Base-by-base conservation (phyloP, 1,140 invertebrate species). In the Drosophila malerkotliana region DNA sequence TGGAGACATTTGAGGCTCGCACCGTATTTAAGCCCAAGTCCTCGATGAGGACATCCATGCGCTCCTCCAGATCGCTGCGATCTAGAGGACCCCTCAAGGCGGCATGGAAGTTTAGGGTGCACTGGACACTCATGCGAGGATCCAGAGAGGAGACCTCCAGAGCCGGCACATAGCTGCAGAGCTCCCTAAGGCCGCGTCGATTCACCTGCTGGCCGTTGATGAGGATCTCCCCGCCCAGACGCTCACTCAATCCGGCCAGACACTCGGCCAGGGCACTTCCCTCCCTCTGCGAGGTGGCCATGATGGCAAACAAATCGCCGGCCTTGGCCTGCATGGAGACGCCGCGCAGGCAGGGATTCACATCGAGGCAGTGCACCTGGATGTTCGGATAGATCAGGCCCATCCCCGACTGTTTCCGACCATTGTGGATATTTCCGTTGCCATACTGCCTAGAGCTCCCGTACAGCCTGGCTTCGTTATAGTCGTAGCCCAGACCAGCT, bases 1-100 rank as follows among this genome's bases (percentile, higher is more conserved):
- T 94, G 47, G 93, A 95, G 7, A 97, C 96, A 91, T 94, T 95
- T 51, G 95, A 97, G 91, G 95, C 95, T 83, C 94, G 94, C 52
- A 98, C 96, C 92, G 96, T 96, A 68, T 96, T 96, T 49, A 99
- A 92, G 0, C 98, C 98, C 48, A 99, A 92, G 87, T 98, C 97
- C 92, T 98, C 97, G 44, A 98, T 96, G 9, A 98, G 91, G 15
- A 96, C 94, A 81, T 96, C 95, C 91, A 97, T 97, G 80, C 94
- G 93, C 73, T 95, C 94, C 67, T 94, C 93, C 51, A 95, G 93
- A 82, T 96, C 95, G 54, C 94, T 92, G 74, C 94, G 93, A 61
- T 93, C 92, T 18, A 94, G 91, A 0, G 94, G 94, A 39, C 93
- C 94, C 45, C 95, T 93, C 44, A 98, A 90, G 21, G 96, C 93